Evolutionary conservation across 2,888 invertebrate species (phyloP), one percentile per base, ranked within the genome.

Genomic region (Callosobruchus maculatus): DNA sequence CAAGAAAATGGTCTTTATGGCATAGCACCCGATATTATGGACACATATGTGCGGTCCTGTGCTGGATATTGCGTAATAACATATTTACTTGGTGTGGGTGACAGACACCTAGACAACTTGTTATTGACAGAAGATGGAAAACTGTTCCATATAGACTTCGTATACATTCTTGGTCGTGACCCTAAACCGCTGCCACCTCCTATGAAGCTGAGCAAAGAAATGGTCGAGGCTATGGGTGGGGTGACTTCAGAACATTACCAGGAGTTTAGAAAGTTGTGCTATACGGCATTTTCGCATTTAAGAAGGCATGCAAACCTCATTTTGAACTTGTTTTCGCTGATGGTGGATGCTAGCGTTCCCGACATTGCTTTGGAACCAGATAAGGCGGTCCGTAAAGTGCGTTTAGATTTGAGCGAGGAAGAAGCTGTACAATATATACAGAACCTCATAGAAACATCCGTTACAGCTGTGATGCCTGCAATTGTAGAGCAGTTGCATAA

Each of bases 21-120:
- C 18, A 96, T 99, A 78, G 90, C 94, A 21, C 90, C 97, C 0
- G 97, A 98, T 83, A 95, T 97, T 18, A 97, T 99, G 96, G 99
- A 99, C 84, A 98, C 97, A 0, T 99, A 99, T 84, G 94, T 99
- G 2, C 91, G 95, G 77, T 97, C 96, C 82, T 97, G 98, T 88
- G 97, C 99, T 68, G 99, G 99, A 0, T 99, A 99, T 87, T 98
- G 98, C 86, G 97, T 99, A 67, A 98, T 99, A 73, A 99, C 99
- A 0, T 99, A 99, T 88, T 88, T 99, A 67, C 89, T 99, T 18
- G 49, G 49, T 49, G 97, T 99, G 0, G 99, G 98, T 4, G 99
- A 99, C 88, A 92, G 99, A 4, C 99, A 99, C 90, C 89, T 99
- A 79, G 99, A 99, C 88, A 99, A 99, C 89, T 88, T 99, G 69